Percentiles rank a stretch among this genome's conserved stretches.
phyloP scores from a whole-genome alignment of 1,140 invertebrate genomes.

The Pararge aegeria region DNA sequence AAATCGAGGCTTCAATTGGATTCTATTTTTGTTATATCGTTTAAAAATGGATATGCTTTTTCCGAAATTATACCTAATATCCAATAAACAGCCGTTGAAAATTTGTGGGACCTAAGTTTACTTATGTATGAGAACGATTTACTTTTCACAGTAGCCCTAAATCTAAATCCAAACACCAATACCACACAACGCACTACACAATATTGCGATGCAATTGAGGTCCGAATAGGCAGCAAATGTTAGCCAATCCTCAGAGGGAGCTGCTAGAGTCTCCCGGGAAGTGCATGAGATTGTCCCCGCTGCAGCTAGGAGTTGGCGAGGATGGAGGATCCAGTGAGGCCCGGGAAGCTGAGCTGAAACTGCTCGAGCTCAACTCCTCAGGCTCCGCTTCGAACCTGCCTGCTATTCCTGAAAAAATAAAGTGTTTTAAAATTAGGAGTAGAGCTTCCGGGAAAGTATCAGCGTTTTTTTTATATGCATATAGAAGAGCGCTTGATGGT shows the following conservation, averaged over 20 bases:
- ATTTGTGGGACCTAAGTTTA: too few species aligned
- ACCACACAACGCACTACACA: not conserved
- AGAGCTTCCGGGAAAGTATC: too few species aligned
- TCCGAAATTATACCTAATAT: too few species aligned
- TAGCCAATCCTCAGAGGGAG: conserved; percentile 77
- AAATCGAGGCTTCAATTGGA: too few species aligned
- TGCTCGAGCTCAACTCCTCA: conserved; percentile 89
- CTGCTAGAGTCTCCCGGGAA: conserved; percentile 87
- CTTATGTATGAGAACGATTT: too few species aligned
- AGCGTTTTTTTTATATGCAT: too few species aligned
- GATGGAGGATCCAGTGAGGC: conserved; percentile 89
- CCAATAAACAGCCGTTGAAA: too few species aligned
- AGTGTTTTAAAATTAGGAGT: not conserved
- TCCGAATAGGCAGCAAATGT: conserved; percentile 31
- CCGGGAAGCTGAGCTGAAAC: conserved; percentile 89
- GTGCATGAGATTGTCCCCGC: conserved; percentile 87
- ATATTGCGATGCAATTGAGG: conserved; percentile 20
- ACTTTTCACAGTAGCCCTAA: too few species aligned
- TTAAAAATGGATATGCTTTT: too few species aligned
- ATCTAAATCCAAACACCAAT: conserved; percentile 5
- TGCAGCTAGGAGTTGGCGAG: conserved; percentile 83
- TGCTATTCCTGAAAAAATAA: conserved; percentile 42
- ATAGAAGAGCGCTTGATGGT: too few species aligned
- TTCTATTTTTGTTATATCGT: too few species aligned
- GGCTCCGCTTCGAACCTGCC: conserved; percentile 78